Evolutionary conservation across 1,140 invertebrate genomes (phyloP), one percentile per base, ranked within the genome.

Genomic region (Trinorchestia longiramus): DNA sequence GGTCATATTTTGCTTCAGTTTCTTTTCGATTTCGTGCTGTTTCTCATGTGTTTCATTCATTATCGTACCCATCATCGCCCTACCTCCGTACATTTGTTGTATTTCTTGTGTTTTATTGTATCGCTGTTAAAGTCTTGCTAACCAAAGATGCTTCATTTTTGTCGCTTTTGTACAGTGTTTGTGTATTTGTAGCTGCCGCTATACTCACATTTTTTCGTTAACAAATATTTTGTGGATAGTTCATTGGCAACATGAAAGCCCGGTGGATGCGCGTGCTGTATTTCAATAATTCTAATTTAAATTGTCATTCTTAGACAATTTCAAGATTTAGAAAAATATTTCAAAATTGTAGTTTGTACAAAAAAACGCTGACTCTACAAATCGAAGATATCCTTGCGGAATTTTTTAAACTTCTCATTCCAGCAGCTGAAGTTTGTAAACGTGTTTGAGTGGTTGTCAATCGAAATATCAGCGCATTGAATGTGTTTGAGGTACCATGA

Each of bases 101-200:
- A 17, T 90, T 42, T 90, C 41, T 19, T 15, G n/a, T 17, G 88
- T 90, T 8, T 28, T 42, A 43, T 42, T 4, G 43, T 42, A 41
- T 42, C 43, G 88, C 43, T 90, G n/a, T 42, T 41, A 90, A 90
- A 90, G 88, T 90, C 43, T 90, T 28, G 88, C 88, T 90, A 90
- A 90, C 88, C 88, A 90, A 90, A 90, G 88, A 90, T 90, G 88
- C 88, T 90, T 42, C 43, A 17, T 90, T 42, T 42, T 8, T 41
- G n/a, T 90, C 43, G 88, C 88, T 90, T 90, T 90, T 90, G 88
- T 90, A 90, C 23, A 90, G 88, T 90, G 88, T 90, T 90, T 43
- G 88, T 90, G 88, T 43, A 90, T 90, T 90, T 90, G 41, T 90
- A 43, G 41, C 88, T 90, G 43, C 4, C 43, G 88, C 62, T 77